A percentile compares a stretch with the other conserved stretches of the same genome.
These are phyloP conservation scores for Callithrix jacchus DNA, from an alignment of 2,113 vertebrate species.

Conservation along the genomic window DNA sequence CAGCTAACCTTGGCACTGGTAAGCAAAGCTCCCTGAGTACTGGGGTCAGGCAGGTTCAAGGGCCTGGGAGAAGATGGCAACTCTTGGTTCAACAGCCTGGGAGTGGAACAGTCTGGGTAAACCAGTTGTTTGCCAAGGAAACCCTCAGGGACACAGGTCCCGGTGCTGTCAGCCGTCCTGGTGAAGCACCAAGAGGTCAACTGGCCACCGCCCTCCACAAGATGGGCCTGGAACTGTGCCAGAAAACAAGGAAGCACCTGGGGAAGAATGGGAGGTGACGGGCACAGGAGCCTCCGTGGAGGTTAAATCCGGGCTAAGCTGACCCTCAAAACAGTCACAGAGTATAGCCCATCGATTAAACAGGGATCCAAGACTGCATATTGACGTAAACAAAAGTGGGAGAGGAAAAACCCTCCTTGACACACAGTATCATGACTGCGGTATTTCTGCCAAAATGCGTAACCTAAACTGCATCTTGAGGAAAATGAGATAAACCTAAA, in stretches of 20 bases:
- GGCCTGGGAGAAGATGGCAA: not conserved
- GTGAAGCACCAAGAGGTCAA: not conserved
- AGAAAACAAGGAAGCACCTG: not conserved
- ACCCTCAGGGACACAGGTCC: not conserved
- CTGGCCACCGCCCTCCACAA: not conserved
- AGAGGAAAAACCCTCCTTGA: too few species aligned
- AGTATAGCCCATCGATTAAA: not conserved
- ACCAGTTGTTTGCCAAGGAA: not conserved
- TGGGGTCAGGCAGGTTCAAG: not conserved
- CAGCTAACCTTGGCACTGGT: not conserved
- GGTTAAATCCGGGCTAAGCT: not conserved
- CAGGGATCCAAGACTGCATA: accelerated
- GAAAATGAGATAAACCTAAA: not conserved
- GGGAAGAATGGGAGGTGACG: accelerated
- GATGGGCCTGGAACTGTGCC: not conserved
- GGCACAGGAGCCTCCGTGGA: accelerated
- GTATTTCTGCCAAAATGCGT: not conserved
- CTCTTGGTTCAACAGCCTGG: not conserved
- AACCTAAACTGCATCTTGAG: not conserved
- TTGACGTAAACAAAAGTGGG: not conserved
- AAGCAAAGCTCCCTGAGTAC: not conserved
- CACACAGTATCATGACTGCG: too few species aligned
- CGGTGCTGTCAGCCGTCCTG: accelerated
- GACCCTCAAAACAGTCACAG: not conserved
- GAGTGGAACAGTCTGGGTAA: not conserved